A percentile compares a stretch with the other conserved stretches of the same genome.
Conservation (phyloP, 2,888 invertebrate species). For the Timema cristinae region DNA sequence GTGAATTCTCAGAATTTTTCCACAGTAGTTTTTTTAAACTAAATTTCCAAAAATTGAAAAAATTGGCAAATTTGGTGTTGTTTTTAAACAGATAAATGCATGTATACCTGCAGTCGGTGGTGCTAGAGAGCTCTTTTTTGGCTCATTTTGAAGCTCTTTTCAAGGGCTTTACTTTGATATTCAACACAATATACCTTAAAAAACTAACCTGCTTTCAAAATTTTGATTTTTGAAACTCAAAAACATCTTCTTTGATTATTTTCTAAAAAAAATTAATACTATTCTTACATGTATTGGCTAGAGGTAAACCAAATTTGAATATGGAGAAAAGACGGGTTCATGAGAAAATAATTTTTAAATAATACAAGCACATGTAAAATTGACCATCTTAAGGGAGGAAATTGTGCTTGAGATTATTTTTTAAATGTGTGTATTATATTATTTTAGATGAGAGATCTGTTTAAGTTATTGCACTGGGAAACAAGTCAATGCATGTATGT, state of each 20-base stretch:
- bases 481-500: no score
- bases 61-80: neutral
- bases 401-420: no score
- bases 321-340: no score
- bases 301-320: no score
- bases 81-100: neutral
- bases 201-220: neutral
- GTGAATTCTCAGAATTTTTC: neutral
- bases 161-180: neutral
- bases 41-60: neutral
- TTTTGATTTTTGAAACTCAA: neutral
- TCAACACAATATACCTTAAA: neutral
- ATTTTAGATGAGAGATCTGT: no score
- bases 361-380: no score
- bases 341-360: no score
- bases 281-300: no score
- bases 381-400: no score
- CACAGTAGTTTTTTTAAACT: neutral
- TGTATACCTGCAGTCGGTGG: neutral
- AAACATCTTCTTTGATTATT: neutral
- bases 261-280: neutral
- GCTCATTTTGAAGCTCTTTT: slow-evolving; percentile 7
- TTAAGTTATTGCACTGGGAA: no score
- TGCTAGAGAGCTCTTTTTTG: neutral
- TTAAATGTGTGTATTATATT: no score